Percentiles rank a stretch among this genome's conserved stretches.
Conservation (phyloP, 2,888 invertebrate species). For the Melanostoma scalare region DNA sequence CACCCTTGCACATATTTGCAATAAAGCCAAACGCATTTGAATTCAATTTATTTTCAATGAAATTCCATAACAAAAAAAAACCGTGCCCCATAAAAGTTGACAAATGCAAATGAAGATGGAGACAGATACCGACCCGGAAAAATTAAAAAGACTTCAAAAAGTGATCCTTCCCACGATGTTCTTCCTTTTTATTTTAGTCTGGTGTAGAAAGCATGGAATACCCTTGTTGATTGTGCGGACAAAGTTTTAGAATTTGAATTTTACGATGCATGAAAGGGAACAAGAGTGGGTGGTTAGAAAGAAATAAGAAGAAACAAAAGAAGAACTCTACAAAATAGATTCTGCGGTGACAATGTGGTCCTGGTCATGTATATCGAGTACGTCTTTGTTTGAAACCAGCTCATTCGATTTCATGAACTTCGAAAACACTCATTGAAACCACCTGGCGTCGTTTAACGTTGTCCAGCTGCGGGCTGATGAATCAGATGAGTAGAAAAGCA, state of each 20-base stretch:
- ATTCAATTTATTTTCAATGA: constrained; percentile 65
- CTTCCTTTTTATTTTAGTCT: background rate
- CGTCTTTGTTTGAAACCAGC: constrained; percentile 16
- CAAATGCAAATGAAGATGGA: constrained; percentile 39
- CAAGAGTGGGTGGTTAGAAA: background rate
- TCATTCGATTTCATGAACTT: constrained; percentile 65
- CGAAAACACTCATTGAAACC: constrained; percentile 60
- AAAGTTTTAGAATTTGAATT: constrained; percentile 67
- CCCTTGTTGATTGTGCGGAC: constrained; percentile 29
- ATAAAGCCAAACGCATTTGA: constrained; percentile 50
- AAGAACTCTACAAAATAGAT: constrained; percentile 9
- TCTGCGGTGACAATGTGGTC: constrained; percentile 3
- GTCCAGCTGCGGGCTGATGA: constrained; percentile 26
- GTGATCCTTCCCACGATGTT: constrained; percentile 16
- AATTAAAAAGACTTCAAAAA: constrained; percentile 49
- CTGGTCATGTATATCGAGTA: background rate
- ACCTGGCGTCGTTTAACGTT: constrained; percentile 52
- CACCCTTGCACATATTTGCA: constrained; percentile 43
- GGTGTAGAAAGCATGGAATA: background rate
- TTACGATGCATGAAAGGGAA: constrained; percentile 28
- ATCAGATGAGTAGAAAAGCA: background rate
- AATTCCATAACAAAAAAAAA: constrained; percentile 46
- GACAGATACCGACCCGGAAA: constrained; percentile 11
- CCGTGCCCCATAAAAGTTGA: constrained; percentile 50
- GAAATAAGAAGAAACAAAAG: background rate